Evolutionary conservation across 2,113 vertebrate species (phyloP), one percentile per base, ranked within the genome.

Genomic region (Verasper variegatus): DNA sequence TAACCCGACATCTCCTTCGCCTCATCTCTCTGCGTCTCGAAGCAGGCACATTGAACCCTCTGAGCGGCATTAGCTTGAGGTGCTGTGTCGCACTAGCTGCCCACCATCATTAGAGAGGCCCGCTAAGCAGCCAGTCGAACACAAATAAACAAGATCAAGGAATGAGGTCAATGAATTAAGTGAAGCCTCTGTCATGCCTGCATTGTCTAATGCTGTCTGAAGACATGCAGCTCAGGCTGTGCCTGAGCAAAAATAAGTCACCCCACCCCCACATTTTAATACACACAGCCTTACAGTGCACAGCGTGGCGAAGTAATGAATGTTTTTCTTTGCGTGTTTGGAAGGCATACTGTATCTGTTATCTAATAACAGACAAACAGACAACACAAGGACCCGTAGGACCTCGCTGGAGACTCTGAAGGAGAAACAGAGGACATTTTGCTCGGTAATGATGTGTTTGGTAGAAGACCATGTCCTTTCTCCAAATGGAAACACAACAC

Each of bases 141-240:
- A 18, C 72, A 83, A 81, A 84, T 85, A 90, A 90, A 86, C 81
- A 87, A 66, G 79, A 83, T 71, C 7, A 76, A 81, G 51, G 23
- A 87, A 87, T 1, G 69, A 81, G 86, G 87, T 87, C 86, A 83
- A 81, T 81, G 76, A 88, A 86, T 87, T 86, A 83, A 85, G 71
- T 62, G 75, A 74, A 64, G 64, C 61, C 74, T 27, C 70, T 57
- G 55, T 83, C 77, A 74, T 61, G 77, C 47, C 65, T 31, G 23
- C 60, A 75, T 68, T 57, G 69, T 73, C 81, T 76, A 71, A 77
- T 64, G 70, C 14, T 9, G 49, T 81, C 84, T 80, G 74, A 86
- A 78, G 71, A 83, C 77, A 56, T 47, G 47, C 61, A 37, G 64
- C 59, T 73, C 40, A 47, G 57, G 65, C 66, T 5, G 24, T n/a